Conservation (phyloP, 2,113 vertebrate species). For the Pachyramphus minor region DNA sequence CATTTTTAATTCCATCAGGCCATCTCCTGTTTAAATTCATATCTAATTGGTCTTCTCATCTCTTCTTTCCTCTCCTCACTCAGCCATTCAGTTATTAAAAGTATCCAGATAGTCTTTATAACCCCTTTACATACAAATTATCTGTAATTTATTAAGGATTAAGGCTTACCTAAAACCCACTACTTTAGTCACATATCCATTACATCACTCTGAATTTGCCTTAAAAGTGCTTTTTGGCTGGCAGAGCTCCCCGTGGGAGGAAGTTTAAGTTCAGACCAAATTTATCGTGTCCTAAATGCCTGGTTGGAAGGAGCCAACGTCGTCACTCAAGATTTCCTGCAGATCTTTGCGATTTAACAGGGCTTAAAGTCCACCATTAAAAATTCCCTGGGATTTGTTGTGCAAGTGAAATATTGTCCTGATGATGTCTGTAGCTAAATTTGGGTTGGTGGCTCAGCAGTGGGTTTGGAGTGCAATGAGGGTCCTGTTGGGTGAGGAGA, state of each 20-base stretch:
- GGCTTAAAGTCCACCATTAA: background rate
- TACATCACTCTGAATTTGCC: background rate
- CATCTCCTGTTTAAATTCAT: background rate
- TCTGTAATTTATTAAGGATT: slow-evolving; percentile 30
- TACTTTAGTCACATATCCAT: background rate
- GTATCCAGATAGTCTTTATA: background rate
- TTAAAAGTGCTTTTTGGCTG: slow-evolving; percentile 25
- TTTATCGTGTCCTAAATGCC: slow-evolving; percentile 1
- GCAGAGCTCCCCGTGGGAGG: background rate
- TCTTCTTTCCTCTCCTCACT: background rate
- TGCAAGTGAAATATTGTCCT: background rate
- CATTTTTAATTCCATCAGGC: background rate
- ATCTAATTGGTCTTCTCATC: background rate
- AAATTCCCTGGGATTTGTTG: background rate
- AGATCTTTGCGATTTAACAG: background rate
- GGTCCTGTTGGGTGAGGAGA: background rate
- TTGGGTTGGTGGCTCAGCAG: background rate
- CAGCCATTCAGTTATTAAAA: background rate
- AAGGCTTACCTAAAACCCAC: background rate
- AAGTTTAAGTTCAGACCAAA: slow-evolving; percentile 11
- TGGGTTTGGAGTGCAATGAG: background rate
- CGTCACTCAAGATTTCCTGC: background rate
- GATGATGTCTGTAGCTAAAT: fast-evolving
- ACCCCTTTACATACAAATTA: background rate
- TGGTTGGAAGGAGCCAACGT: background rate